Conservation (phyloP, 2,888 invertebrate species). For the Leuctra nigra region DNA sequence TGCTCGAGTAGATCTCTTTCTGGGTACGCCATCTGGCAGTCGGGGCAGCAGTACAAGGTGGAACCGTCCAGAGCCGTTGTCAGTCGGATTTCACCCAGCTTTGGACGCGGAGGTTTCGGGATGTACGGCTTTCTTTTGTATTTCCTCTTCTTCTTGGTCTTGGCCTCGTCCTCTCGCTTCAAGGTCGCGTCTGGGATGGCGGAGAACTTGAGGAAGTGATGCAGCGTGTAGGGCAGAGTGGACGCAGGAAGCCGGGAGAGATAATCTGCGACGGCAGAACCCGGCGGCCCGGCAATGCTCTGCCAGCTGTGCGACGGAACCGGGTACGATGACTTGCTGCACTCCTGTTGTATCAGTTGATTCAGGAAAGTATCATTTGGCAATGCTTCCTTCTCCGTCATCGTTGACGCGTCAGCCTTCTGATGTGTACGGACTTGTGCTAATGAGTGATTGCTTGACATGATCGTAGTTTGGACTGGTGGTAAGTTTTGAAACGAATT, state of each 20-base stretch:
- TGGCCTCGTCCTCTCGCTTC: constrained; percentile 1
- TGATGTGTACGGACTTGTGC: background rate
- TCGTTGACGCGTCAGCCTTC: constrained; percentile 22
- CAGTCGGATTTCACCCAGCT: constrained; percentile 22
- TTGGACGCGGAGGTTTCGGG: constrained; percentile 16
- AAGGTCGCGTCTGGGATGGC: background rate
- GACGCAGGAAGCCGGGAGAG: constrained; percentile 24
- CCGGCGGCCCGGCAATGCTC: constrained; percentile 22
- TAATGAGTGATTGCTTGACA: background rate
- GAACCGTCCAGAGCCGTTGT: constrained; percentile 28
- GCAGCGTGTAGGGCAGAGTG: constrained; percentile 24
- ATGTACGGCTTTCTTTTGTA: constrained; percentile 23
- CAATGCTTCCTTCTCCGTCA: constrained; percentile 22
- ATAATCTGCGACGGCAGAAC: constrained; percentile 24
- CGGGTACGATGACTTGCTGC: constrained; percentile 12
- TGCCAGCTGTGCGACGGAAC: constrained; percentile 22
- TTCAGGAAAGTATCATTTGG: constrained; percentile 13
- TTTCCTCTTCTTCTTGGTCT: constrained; percentile 23
- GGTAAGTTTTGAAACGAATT: background rate
- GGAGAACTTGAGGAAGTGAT: constrained; percentile 25
- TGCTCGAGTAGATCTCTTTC: constrained; percentile 29
- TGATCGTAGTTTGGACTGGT: background rate
- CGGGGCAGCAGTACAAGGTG: constrained; percentile 28
- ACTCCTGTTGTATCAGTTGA: constrained; percentile 4
- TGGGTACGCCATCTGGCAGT: constrained; percentile 30